Percentiles rank a stretch among this genome's conserved stretches.
phyloP scores from a whole-genome alignment of 2,888 invertebrate species.

The Lithophane semibrunnea region DNA sequence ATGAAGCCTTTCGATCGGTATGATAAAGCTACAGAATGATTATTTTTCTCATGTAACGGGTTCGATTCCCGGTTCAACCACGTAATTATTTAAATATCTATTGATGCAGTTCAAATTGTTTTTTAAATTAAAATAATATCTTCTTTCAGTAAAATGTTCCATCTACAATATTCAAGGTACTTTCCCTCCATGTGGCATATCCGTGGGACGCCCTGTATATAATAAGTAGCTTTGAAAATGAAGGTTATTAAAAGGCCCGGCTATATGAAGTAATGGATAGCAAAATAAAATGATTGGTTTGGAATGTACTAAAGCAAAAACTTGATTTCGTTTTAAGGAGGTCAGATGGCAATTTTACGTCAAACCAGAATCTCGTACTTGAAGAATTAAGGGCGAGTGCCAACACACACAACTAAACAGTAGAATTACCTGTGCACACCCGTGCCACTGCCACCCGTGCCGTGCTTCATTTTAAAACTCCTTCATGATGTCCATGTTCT shows the following conservation, averaged over 20 bases:
- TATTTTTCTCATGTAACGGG: too few relatives aligned
- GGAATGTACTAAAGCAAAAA: slow-evolving; percentile 16
- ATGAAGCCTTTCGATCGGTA: too few relatives aligned
- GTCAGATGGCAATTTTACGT: slow-evolving; percentile 6
- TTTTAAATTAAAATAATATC: too few relatives aligned
- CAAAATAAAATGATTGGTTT: neutral
- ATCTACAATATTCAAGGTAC: too few relatives aligned
- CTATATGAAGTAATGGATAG: neutral
- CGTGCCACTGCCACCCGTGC: too few relatives aligned
- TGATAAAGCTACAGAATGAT: too few relatives aligned
- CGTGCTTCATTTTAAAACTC: neutral
- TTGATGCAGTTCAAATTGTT: too few relatives aligned
- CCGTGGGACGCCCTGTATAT: too few relatives aligned
- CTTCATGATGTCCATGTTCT: neutral
- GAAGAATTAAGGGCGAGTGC: neutral
- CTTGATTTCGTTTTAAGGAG: slow-evolving; percentile 35
- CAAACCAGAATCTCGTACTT: neutral
- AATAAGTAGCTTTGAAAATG: neutral
- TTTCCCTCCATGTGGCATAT: too few relatives aligned
- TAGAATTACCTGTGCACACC: neutral
- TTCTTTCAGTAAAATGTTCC: too few relatives aligned
- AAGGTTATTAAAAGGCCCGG: slow-evolving; percentile 6
- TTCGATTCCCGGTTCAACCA: too few relatives aligned
- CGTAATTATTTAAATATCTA: too few relatives aligned
- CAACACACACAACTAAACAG: neutral